Percentiles rank a stretch among this genome's conserved stretches.
These are phyloP conservation scores for Steinernema hermaphroditum DNA, from an alignment of 2,888 invertebrate species.

Conservation along the genomic window DNA sequence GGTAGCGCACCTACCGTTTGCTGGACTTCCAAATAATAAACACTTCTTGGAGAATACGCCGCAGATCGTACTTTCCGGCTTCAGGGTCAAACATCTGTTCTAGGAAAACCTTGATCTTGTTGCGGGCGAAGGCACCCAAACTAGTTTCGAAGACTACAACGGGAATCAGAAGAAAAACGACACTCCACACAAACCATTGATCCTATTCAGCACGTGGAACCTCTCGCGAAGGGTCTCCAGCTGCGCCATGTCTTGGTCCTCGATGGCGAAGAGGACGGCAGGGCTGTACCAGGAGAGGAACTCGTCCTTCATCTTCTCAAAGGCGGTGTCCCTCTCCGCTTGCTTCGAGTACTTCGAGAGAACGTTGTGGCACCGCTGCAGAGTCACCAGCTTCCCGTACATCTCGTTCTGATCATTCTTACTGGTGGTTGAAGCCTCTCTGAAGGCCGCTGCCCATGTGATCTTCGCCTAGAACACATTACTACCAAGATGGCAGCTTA, in stretches of 20 bases:
- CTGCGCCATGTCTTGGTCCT: slow-evolving; percentile 42
- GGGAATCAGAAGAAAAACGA: slow-evolving; percentile 7
- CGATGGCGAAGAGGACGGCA: slow-evolving; percentile 50
- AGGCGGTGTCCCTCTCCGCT: slow-evolving; percentile 35
- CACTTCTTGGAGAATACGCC: slow-evolving; percentile 42
- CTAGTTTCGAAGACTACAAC: slow-evolving; percentile 43
- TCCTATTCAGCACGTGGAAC: slow-evolving; percentile 41
- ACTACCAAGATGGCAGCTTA: slow-evolving; percentile 9
- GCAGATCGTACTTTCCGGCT: slow-evolving; percentile 36
- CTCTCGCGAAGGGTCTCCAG: slow-evolving; percentile 42
- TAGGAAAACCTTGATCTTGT: slow-evolving; percentile 44
- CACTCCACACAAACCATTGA: slow-evolving; percentile 34
- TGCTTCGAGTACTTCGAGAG: slow-evolving; percentile 34
- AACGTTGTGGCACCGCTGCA: slow-evolving; percentile 41
- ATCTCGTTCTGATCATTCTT: slow-evolving; percentile 42
- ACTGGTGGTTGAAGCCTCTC: slow-evolving; percentile 42
- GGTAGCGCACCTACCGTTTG: slow-evolving; percentile 34
- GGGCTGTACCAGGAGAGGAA: slow-evolving; percentile 49
- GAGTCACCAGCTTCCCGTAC: slow-evolving; percentile 43
- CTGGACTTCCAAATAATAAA: slow-evolving; percentile 43
- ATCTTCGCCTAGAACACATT: slow-evolving; percentile 45
- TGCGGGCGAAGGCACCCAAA: slow-evolving; percentile 44
- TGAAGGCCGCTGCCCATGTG: slow-evolving; percentile 39
- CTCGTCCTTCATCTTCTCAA: slow-evolving; percentile 47
- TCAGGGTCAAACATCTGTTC: slow-evolving; percentile 35